phyloP scores from a whole-genome alignment of 2,797 vertebrate species.

The Epinephelus coioides region DNA sequence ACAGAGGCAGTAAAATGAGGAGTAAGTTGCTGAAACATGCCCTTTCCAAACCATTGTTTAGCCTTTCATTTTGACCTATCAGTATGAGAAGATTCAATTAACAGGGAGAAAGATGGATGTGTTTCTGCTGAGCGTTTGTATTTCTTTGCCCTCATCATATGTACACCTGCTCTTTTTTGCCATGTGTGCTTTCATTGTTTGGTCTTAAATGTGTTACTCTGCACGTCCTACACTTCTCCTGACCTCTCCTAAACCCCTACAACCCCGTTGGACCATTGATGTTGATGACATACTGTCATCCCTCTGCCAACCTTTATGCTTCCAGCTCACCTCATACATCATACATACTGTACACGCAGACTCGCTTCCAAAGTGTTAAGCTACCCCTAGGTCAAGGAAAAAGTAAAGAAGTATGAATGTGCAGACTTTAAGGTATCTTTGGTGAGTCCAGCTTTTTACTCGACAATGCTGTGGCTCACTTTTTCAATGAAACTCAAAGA shows the following conservation, averaged over 20 bases:
- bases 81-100: conserved; percentile 45
- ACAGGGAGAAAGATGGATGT: conserved; percentile 11
- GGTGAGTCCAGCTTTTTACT: too few species aligned
- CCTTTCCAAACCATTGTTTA: conserved; percentile 18
- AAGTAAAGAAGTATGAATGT: not conserved
- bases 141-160: conserved; percentile 25
- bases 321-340: not conserved
- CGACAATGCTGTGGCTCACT: too few species aligned
- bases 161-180: conserved; percentile 12
- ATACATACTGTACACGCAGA: not conserved
- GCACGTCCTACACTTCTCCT: not conserved
- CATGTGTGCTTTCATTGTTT: conserved; percentile 21
- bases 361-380: not conserved
- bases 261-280: conserved; percentile 5
- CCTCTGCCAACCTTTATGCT: not conserved
- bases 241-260: conserved; percentile 5
- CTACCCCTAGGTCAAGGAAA: not conserved
- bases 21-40: conserved; percentile 44
- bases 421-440: not conserved
- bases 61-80: conserved; percentile 50
- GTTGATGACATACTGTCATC: conserved; percentile 10
- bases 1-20: conserved; percentile 9
- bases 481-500: too few species aligned
- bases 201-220: conserved; percentile 26
- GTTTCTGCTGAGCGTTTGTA: conserved; percentile 51